Conservation (phyloP, 2,113 vertebrate genomes). For the Bubalus kerabau region DNA sequence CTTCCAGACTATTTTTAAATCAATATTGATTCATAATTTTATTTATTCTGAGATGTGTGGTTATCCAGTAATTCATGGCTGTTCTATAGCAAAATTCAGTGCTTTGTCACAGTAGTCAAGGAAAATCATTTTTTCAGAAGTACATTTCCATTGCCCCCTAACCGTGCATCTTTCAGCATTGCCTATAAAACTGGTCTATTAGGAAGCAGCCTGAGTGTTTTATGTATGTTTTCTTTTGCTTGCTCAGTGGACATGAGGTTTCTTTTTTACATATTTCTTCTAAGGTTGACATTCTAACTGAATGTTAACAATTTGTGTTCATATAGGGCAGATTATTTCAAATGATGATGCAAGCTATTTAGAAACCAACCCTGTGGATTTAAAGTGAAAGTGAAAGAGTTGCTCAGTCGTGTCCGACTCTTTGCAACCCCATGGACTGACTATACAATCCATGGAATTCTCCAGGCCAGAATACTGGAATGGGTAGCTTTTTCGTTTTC, state of each 20-base stretch:
- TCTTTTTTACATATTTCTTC: neutral
- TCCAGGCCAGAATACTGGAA: neutral
- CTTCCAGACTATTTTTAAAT: conserved; percentile 43
- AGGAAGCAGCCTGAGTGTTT: neutral
- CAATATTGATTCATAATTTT: conserved; percentile 53
- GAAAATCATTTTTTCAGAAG: conserved; percentile 49
- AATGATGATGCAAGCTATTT: neutral
- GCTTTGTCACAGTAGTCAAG: conserved; percentile 27
- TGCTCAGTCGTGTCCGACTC: fast-evolving
- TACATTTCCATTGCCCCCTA: neutral
- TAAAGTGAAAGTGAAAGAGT: neutral
- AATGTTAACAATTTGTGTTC: neutral
- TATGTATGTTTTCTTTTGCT: neutral
- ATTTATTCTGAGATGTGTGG: conserved; percentile 53
- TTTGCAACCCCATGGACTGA: neutral
- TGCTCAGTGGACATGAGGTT: neutral
- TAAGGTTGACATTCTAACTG: neutral
- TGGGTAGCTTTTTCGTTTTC: neutral
- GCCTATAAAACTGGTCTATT: conserved; percentile 27
- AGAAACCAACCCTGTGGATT: neutral
- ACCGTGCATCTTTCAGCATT: neutral
- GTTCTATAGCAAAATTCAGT: conserved; percentile 20
- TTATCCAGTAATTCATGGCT: conserved; percentile 45
- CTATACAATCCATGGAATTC: neutral
- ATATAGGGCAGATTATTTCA: neutral